Conservation (phyloP, 2,797 vertebrate genomes). For the Pseudocheirus occidentalis region DNA sequence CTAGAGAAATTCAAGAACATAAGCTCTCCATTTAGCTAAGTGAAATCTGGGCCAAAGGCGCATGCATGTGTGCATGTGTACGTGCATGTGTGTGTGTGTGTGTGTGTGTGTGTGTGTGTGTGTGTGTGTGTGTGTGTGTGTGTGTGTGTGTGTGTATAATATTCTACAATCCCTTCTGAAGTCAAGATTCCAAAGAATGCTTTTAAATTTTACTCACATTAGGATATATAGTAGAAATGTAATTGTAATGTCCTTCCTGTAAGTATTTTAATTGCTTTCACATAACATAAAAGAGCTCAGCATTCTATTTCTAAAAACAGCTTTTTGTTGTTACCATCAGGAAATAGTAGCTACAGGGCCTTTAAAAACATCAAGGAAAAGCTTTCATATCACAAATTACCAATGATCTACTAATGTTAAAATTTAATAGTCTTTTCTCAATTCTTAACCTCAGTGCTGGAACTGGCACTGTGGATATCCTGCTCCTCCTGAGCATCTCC, state of each 20-base stretch:
- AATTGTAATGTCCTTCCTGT: background rate
- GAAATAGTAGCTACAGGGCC: background rate
- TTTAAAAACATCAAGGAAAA: background rate
- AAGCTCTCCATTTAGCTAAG: background rate
- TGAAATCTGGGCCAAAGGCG: background rate
- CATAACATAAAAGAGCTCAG: background rate
- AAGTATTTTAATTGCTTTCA: background rate
- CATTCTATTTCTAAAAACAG: background rate
- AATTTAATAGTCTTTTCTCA: background rate
- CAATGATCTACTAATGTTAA: background rate
- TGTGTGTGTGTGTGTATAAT: background rate
- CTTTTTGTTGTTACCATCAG: background rate
- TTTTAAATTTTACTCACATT: background rate
- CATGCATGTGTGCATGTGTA: too few species aligned
- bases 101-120: too few species aligned
- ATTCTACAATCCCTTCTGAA: background rate
- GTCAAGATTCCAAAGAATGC: background rate
- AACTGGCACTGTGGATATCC: background rate
- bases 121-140: too few species aligned
- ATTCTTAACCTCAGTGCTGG: background rate
- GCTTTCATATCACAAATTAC: background rate
- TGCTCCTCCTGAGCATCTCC: background rate
- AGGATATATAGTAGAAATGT: background rate
- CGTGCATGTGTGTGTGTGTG: too few species aligned
- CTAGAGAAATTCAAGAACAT: background rate